These are phyloP conservation scores for Ceratosolen fusciceps DNA, from an alignment of 1,140 invertebrate genomes.

Conservation along the genomic window DNA sequence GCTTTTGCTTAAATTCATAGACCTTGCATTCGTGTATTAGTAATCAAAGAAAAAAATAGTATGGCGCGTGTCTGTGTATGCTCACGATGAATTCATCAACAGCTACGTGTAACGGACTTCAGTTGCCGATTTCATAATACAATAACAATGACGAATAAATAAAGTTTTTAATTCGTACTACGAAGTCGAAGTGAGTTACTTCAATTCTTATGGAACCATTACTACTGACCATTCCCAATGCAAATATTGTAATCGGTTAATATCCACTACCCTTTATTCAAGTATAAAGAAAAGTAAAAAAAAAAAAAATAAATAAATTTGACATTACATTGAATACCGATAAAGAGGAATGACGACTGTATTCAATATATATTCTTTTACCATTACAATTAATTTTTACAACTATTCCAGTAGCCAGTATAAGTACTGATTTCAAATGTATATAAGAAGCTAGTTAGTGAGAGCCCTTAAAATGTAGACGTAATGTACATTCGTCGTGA, in stretches of 20 bases:
- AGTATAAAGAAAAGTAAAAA: too few relatives aligned
- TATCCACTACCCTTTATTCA: slow-evolving; percentile 6
- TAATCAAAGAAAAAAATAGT: too few relatives aligned
- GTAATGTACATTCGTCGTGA: too few relatives aligned
- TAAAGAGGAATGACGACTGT: neutral
- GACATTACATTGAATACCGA: neutral
- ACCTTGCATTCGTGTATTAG: neutral
- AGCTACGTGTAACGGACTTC: too few relatives aligned
- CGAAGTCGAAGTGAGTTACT: too few relatives aligned
- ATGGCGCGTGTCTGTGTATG: too few relatives aligned
- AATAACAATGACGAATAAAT: neutral
- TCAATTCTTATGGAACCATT: too few relatives aligned
- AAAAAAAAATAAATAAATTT: too few relatives aligned
- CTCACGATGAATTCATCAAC: neutral
- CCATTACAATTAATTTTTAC: neutral
- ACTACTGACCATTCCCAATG: neutral
- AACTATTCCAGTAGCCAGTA: neutral
- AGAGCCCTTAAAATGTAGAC: neutral
- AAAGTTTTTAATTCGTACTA: neutral
- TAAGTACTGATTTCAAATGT: neutral
- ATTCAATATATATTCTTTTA: too few relatives aligned
- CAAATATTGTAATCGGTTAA: neutral
- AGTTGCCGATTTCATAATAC: too few relatives aligned
- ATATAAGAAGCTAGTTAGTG: neutral
- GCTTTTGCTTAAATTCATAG: neutral